Percentiles rank a stretch among this genome's conserved stretches.
phyloP scores from a whole-genome alignment of 2,113 vertebrate genomes.

The Perca schrenkii region DNA sequence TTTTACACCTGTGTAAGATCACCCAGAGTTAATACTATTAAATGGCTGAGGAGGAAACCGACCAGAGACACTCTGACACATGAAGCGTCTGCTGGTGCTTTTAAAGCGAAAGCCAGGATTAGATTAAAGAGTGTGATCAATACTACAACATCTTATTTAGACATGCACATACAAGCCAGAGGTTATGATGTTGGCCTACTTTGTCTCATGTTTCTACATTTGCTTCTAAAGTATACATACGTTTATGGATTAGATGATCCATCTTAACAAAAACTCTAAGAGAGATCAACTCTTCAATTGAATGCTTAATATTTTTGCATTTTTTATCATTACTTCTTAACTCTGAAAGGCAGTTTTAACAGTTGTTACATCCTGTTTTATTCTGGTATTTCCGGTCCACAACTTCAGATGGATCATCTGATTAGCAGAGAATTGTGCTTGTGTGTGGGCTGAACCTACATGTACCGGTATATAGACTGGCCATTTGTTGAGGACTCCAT shows the following conservation, averaged over 20 bases:
- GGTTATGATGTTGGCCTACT: not conserved
- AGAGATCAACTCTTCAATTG: not conserved
- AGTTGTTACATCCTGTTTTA: too few relatives aligned
- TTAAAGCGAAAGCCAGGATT: slow-evolving; percentile 51
- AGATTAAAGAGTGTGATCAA: slow-evolving; percentile 42
- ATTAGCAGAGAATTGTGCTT: too few relatives aligned
- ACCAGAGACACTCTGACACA: slow-evolving; percentile 42
- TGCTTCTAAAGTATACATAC: not conserved
- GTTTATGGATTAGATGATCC: not conserved
- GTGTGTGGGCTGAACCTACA: not conserved
- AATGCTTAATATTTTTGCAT: not conserved
- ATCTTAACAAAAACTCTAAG: not conserved
- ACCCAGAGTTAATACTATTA: slow-evolving; percentile 66
- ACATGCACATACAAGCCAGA: not conserved
- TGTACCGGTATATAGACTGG: too few relatives aligned
- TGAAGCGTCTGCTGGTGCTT: slow-evolving; percentile 36
- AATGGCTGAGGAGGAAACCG: slow-evolving; percentile 36
- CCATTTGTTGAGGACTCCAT: not conserved
- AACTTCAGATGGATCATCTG: too few relatives aligned
- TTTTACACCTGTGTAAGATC: slow-evolving; percentile 55
- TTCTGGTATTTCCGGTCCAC: too few relatives aligned
- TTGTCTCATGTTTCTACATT: not conserved
- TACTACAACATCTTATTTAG: slow-evolving; percentile 6
- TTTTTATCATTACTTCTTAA: not conserved
- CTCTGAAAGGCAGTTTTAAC: not conserved